Percentiles rank a stretch among this genome's conserved stretches.
phyloP scores from a whole-genome alignment of 2,888 invertebrate species.

The Ryuthela nishihirai region DNA sequence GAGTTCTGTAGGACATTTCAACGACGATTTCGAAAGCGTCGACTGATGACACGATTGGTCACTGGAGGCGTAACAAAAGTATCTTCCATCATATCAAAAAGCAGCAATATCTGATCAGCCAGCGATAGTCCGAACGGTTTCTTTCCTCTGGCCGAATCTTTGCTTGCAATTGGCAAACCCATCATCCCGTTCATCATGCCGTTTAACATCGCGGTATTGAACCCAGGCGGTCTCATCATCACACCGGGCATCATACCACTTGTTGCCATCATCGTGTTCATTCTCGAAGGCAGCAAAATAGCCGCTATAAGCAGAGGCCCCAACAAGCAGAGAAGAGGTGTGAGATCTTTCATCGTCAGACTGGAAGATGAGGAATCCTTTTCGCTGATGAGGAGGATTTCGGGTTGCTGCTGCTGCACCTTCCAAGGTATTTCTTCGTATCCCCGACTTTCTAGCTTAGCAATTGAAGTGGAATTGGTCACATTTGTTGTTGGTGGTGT shows the following conservation, averaged over 20 bases:
- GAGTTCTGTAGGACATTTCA: no score
- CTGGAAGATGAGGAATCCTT: constrained; percentile 8
- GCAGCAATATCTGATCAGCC: no score
- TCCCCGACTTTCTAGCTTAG: no score
- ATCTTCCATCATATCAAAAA: no score
- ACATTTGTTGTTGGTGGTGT: no score
- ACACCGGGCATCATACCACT: neutral
- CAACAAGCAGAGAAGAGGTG: constrained; percentile 21
- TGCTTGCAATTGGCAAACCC: neutral
- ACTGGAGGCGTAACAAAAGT: no score
- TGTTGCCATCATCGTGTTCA: constrained; percentile 21
- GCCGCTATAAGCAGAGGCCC: constrained; percentile 23
- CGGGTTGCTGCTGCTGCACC: constrained; percentile 16
- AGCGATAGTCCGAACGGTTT: no score
- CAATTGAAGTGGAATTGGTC: no score
- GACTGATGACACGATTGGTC: no score
- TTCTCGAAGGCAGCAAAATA: constrained; percentile 23
- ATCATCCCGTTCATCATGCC: constrained; percentile 12
- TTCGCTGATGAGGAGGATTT: constrained; percentile 27
- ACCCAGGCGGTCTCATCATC: neutral
- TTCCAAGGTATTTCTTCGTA: constrained; percentile 21
- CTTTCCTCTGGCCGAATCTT: no score
- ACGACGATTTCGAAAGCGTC: no score
- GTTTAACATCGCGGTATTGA: neutral
- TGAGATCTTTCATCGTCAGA: constrained; percentile 28